phyloP scores from a whole-genome alignment of 2,888 invertebrate species.

The Stictocephala bisonia region DNA sequence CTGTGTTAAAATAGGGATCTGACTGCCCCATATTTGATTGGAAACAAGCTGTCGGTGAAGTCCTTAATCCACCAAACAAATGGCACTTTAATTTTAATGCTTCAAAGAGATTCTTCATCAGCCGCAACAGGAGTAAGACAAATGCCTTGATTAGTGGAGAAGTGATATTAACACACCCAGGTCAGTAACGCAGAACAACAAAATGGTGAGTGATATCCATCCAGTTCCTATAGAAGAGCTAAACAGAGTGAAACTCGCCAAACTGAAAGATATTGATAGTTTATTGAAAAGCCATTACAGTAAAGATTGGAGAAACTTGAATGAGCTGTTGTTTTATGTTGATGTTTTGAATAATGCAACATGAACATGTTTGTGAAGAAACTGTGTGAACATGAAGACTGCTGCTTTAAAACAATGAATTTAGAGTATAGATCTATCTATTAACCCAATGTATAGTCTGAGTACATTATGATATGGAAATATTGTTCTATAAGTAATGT shows the following conservation, averaged over 20 bases:
- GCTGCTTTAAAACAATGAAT: not conserved
- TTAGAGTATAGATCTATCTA: not conserved
- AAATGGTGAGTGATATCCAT: conserved; percentile 14
- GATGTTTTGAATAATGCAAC: not conserved
- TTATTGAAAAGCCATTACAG: conserved; percentile 22
- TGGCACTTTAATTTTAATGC: conserved; percentile 48
- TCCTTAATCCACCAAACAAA: conserved; percentile 34
- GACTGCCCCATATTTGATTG: conserved; percentile 37
- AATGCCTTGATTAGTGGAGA: conserved; percentile 20
- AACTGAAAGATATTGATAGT: conserved; percentile 8
- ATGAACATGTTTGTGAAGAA: not conserved
- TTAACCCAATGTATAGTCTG: not conserved
- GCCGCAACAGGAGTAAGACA: conserved; percentile 1
- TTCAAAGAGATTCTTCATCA: conserved; percentile 25
- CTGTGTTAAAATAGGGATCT: conserved; percentile 36
- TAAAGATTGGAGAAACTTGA: conserved; percentile 2
- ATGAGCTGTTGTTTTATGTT: conserved; percentile 1
- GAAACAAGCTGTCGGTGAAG: conserved; percentile 16
- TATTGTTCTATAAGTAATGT: not conserved
- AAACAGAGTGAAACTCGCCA: not conserved
- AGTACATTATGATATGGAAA: not conserved
- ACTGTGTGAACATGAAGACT: not conserved
- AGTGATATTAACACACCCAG: conserved; percentile 22
- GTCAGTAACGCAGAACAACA: conserved; percentile 10
- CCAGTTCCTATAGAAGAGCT: not conserved